Evolutionary conservation across 2,888 invertebrate species (phyloP).

Genomic region (Oxytorus armatus): DNA sequence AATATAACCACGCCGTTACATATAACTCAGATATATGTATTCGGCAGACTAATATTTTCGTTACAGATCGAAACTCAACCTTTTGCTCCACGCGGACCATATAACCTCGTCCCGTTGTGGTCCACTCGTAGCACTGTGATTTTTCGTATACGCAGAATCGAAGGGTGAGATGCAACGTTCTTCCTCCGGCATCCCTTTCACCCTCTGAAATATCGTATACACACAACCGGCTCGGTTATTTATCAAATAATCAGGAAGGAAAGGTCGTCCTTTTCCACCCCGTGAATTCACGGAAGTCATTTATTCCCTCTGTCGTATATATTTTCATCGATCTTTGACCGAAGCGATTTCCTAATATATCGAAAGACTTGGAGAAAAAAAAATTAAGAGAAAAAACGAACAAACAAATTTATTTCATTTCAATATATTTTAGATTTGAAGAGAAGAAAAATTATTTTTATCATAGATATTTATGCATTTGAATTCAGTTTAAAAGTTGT

Average conservation of each 20-base stretch:
- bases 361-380: constrained; percentile 2
- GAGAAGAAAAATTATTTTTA: background rate
- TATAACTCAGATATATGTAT: constrained; percentile 78
- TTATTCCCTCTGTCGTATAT: constrained; percentile 45
- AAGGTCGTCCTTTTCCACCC: constrained; percentile 47
- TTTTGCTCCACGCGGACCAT: constrained; percentile 36
- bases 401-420: constrained; percentile 14
- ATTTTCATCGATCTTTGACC: constrained; percentile 38
- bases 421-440: constrained; percentile 17
- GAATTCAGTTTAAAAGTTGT: no score
- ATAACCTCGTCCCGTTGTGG: background rate
- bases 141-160: constrained; percentile 9
- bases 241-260: constrained; percentile 66
- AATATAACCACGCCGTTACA: constrained; percentile 47
- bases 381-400: background rate
- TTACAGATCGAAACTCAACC: constrained; percentile 57
- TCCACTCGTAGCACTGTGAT: constrained; percentile 38
- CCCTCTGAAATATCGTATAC: constrained; percentile 53
- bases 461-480: no score
- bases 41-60: constrained; percentile 75
- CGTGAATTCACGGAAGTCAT: constrained; percentile 56
- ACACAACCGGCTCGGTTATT: constrained; percentile 55
- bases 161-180: constrained; percentile 6
- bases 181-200: constrained; percentile 16
- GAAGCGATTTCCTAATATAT: constrained; percentile 26